Evolutionary conservation across 2,888 invertebrate species (phyloP), one percentile per base, ranked within the genome.

Genomic region (Epicampocera succincta): DNA sequence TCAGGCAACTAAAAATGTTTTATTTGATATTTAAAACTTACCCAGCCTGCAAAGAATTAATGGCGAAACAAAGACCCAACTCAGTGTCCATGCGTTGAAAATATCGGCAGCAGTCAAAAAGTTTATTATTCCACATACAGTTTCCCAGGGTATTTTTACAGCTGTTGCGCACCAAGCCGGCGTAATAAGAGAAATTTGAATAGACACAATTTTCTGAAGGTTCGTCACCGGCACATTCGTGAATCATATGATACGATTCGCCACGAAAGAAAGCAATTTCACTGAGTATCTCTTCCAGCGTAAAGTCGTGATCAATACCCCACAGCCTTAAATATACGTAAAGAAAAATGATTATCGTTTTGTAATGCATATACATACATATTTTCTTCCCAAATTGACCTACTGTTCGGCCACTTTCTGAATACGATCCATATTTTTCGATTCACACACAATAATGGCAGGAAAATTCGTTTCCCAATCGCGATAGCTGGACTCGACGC

Each of bases 381-480:
- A 25, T 25, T 25, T 5, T n/a, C 17, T 17, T 33, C 15, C 11
- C 9, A 40, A 21, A 11, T 38, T 15, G n/a, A 91, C 92, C 90
- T 86, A 95, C 95, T 92, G 91, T 85, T 94, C 94, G 9, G 95
- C 93, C 44, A 93, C 92, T 83, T 93, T 92, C 79, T 93, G 94
- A 74, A 95, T 92, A 72, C 92, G 92, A 46, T 92, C 91, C 86
- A 93, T 92, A 85, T 95, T 95, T 84, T 93, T 92, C 0, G 91
- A 91, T 88, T 95, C 95, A 87, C 96, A 96, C 15, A 96, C 90
- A 0, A 93, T 93, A n/a, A 96, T 92, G 0, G 95, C 91, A 0
- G 96, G 95, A 89, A 96, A 94, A 73, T 93, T 92, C 0, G 95
- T 95, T 84, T 94, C 91, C 95, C 95, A 96, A 76, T 94, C 93